Conservation (phyloP, 2,888 invertebrate genomes). For the Phoronis australis region DNA sequence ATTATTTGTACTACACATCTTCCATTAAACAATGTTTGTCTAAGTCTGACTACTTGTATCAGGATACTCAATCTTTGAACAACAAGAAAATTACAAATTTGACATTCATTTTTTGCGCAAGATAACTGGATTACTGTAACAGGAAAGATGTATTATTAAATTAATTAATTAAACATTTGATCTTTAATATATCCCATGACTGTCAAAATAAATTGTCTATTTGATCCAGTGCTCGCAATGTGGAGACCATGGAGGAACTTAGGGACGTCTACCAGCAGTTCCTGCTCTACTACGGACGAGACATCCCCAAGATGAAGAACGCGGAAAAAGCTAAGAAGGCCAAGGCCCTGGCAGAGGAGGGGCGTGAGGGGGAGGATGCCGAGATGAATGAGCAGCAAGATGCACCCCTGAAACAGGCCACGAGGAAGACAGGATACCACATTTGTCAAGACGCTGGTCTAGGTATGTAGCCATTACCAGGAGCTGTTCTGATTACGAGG, state of each 20-base stretch:
- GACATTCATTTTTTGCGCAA: too few relatives aligned
- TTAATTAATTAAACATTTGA: too few relatives aligned
- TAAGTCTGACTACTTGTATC: too few relatives aligned
- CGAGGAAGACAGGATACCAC: constrained; percentile 79
- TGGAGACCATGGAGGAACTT: constrained; percentile 70
- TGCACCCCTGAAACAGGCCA: constrained; percentile 75
- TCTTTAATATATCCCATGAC: too few relatives aligned
- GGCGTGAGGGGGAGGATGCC: constrained; percentile 27
- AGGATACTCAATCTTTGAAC: too few relatives aligned
- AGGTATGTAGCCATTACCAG: constrained; percentile 29
- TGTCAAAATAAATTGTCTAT: too few relatives aligned
- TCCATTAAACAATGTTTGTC: too few relatives aligned
- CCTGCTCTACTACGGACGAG: constrained; percentile 79
- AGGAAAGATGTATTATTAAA: too few relatives aligned
- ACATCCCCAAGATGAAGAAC: constrained; percentile 58
- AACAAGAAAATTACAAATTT: too few relatives aligned
- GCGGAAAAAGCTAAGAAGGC: constrained; percentile 48
- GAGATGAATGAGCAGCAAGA: constrained; percentile 56
- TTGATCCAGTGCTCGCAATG: constrained; percentile 38
- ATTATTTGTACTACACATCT: too few relatives aligned
- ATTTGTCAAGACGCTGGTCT: constrained; percentile 81
- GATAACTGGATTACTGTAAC: too few relatives aligned
- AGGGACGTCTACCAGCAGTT: constrained; percentile 92
- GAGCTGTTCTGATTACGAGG: too few relatives aligned
- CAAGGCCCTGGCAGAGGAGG: constrained; percentile 14